Conservation (phyloP, 2,888 invertebrate genomes). For the Plagodis dolabraria region DNA sequence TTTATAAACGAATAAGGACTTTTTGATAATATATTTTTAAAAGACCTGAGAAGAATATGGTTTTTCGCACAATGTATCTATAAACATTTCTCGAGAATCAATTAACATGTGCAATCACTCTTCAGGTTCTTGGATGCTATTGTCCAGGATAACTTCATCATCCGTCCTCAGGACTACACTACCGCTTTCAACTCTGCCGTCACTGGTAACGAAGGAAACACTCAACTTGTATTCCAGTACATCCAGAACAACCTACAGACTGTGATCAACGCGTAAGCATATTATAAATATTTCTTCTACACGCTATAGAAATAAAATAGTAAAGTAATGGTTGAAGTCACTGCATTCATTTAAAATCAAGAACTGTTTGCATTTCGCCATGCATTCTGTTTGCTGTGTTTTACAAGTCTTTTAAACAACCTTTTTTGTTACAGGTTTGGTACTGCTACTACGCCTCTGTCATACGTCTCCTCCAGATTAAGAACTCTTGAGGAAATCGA, state of each 20-base stretch:
- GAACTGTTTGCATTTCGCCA: too few relatives aligned
- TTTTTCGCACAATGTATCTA: too few relatives aligned
- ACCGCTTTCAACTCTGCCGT: slow-evolving; percentile 78
- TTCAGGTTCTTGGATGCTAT: slow-evolving; percentile 61
- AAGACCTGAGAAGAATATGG: too few relatives aligned
- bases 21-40: too few relatives aligned
- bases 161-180: slow-evolving; percentile 79
- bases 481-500: slow-evolving; percentile 51
- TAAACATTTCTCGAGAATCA: too few relatives aligned
- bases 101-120: slow-evolving; percentile 6
- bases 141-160: slow-evolving; percentile 52
- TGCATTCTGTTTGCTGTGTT: too few relatives aligned
- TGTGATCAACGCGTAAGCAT: slow-evolving; percentile 64
- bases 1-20: too few relatives aligned
- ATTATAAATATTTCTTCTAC: slow-evolving; percentile 2
- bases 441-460: slow-evolving; percentile 53
- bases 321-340: too few relatives aligned
- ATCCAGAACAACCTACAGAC: slow-evolving; percentile 60
- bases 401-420: not conserved
- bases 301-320: not conserved
- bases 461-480: slow-evolving; percentile 63
- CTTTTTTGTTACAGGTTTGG: slow-evolving; percentile 51
- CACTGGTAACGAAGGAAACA: slow-evolving; percentile 82
- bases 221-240: slow-evolving; percentile 80
- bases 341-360: too few relatives aligned